Percentiles rank a stretch among this genome's conserved stretches.
Conservation (phyloP, 2,113 vertebrate species). For the Nyctereutes procyonoides region DNA sequence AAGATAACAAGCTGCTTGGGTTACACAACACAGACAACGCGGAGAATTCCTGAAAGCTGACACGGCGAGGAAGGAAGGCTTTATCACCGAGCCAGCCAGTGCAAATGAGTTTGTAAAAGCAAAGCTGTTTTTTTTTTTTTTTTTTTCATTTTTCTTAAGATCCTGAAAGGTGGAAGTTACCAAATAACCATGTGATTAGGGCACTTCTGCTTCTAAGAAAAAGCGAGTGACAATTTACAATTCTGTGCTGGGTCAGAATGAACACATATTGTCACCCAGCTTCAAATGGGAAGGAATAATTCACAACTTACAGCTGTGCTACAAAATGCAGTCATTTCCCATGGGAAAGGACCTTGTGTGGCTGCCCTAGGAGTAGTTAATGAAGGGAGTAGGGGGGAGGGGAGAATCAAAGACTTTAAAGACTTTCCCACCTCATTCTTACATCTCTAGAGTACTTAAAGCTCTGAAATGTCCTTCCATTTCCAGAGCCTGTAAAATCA, state of each 20-base stretch:
- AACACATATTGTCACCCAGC: not conserved
- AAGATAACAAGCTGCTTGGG: slow-evolving; percentile 87
- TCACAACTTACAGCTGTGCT: slow-evolving; percentile 6
- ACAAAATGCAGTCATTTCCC: slow-evolving; percentile 19
- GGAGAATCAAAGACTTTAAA: slow-evolving; percentile 48
- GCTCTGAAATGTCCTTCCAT: not conserved
- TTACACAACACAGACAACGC: slow-evolving; percentile 92
- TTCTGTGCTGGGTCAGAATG: not conserved
- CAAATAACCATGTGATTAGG: not conserved
- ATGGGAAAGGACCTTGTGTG: slow-evolving; percentile 46
- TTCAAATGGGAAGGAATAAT: slow-evolving; percentile 38
- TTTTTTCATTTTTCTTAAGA: not conserved
- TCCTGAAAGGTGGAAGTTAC: not conserved
- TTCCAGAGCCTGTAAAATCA: not conserved
- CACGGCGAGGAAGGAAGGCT: slow-evolving; percentile 65
- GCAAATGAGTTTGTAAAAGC: slow-evolving; percentile 36
- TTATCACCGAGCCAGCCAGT: slow-evolving; percentile 79
- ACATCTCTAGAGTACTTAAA: not conserved
- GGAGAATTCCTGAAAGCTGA: slow-evolving; percentile 94
- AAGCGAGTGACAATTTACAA: not conserved
- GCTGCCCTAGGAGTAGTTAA: not conserved
- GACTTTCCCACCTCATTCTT: not conserved
- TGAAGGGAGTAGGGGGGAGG: not conserved
- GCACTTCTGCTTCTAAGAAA: not conserved
- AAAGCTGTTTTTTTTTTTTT: not conserved